These are phyloP conservation scores for Spilarctia lutea DNA, from an alignment of 2,888 invertebrate species.

Conservation along the genomic window DNA sequence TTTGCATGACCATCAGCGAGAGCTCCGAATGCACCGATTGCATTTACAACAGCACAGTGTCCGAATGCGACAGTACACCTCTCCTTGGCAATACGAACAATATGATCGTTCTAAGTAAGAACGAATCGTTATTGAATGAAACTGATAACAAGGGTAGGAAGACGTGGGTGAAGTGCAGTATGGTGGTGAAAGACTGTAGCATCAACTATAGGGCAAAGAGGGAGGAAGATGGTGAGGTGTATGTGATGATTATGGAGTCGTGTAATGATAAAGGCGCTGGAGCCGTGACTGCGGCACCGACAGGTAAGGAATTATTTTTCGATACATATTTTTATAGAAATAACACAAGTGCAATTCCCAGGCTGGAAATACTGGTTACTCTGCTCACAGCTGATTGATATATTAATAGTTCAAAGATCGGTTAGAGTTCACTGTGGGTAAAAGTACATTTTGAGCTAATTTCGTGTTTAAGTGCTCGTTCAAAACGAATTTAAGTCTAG, in stretches of 20 bases:
- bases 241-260: slow-evolving; percentile 63
- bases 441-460: neutral
- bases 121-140: slow-evolving; percentile 50
- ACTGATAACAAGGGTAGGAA: slow-evolving; percentile 54
- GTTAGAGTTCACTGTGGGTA: neutral
- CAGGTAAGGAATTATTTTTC: slow-evolving; percentile 54
- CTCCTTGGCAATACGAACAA: neutral
- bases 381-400: neutral
- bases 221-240: slow-evolving; percentile 47
- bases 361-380: neutral
- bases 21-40: slow-evolving; percentile 60
- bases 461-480: neutral
- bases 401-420: neutral
- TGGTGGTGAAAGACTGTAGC: slow-evolving; percentile 43
- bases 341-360: neutral
- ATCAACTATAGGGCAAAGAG: slow-evolving; percentile 66
- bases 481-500: neutral
- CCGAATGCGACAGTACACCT: neutral
- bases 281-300: slow-evolving; percentile 48
- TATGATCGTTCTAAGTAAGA: slow-evolving; percentile 43
- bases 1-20: slow-evolving; percentile 63
- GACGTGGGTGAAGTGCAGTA: slow-evolving; percentile 70
- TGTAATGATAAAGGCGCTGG: slow-evolving; percentile 52
- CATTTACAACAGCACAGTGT: slow-evolving; percentile 8
- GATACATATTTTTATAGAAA: neutral